Evolutionary conservation across 2,888 invertebrate species (phyloP).

Genomic region (Leptopilina drosophilae): DNA sequence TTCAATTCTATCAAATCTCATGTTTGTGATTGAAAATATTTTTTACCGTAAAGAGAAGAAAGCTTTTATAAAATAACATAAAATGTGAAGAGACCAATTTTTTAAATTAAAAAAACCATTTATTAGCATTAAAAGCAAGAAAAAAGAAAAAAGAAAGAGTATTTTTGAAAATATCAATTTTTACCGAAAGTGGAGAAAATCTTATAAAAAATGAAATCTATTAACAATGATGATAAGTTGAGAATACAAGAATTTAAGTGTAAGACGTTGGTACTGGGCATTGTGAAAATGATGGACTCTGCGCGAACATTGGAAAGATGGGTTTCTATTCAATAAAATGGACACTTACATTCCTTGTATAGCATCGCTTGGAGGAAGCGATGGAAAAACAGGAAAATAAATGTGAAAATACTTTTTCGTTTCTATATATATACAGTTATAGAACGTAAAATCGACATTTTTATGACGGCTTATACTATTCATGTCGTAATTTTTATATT

Average conservation of each 20-base stretch:
- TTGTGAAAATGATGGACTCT: conserved; percentile 31
- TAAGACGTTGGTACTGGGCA: conserved; percentile 1
- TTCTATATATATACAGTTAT: too few species aligned
- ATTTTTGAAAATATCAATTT: too few species aligned
- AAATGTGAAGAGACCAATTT: too few species aligned
- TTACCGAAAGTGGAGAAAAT: too few species aligned
- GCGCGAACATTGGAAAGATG: conserved; percentile 20
- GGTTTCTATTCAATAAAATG: conserved; percentile 40
- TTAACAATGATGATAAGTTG: background rate
- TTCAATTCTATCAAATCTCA: too few species aligned
- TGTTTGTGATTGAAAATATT: too few species aligned
- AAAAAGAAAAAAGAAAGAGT: too few species aligned
- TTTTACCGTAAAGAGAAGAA: too few species aligned
- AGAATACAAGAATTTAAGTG: conserved; percentile 9
- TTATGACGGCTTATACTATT: conserved; percentile 47
- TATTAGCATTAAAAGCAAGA: too few species aligned
- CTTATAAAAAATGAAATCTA: background rate
- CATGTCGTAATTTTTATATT: conserved; percentile 25
- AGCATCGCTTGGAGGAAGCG: conserved; percentile 36
- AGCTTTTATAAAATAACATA: too few species aligned
- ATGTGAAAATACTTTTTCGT: conserved; percentile 46
- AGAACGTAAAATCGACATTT: conserved; percentile 49
- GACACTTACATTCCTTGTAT: conserved; percentile 37
- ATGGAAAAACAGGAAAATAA: conserved; percentile 45
- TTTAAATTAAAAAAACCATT: too few species aligned